phyloP scores from a whole-genome alignment of 2,888 invertebrate species.

The Melinopterus prodromus region DNA sequence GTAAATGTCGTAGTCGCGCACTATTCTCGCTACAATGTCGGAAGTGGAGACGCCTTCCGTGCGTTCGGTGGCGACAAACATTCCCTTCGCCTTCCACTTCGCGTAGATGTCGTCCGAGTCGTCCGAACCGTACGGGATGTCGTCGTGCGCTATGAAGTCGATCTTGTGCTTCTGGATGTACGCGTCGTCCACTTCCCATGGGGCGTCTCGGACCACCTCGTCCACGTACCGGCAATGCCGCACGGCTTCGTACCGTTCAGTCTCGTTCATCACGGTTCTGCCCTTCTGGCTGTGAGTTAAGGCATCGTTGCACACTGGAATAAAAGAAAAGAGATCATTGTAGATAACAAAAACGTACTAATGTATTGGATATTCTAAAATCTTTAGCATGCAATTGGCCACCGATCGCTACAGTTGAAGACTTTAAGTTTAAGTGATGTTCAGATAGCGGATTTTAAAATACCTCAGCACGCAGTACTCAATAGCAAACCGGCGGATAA shows the following conservation, averaged over 20 bases:
- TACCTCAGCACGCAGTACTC: no score
- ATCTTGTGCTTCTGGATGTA: constrained; percentile 94
- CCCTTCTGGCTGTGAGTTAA: constrained; percentile 94
- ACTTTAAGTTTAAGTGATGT: no score
- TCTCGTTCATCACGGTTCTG: constrained; percentile 94
- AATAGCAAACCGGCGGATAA: no score
- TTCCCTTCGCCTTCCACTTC: constrained; percentile 87
- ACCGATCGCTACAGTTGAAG: no score
- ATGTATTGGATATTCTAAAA: background rate
- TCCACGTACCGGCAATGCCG: constrained; percentile 99
- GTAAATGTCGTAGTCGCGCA: constrained; percentile 98
- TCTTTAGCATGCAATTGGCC: no score
- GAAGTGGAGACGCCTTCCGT: constrained; percentile 96
- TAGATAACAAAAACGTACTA: background rate
- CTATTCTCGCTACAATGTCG: constrained; percentile 97
- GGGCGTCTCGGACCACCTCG: constrained; percentile 92
- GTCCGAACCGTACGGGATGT: constrained; percentile 93
- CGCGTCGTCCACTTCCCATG: constrained; percentile 93
- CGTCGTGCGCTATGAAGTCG: constrained; percentile 99
- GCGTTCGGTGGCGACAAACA: constrained; percentile 97
- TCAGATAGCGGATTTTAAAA: no score
- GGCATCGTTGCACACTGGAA: constrained; percentile 87
- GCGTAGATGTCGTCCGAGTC: constrained; percentile 89
- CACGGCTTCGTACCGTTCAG: constrained; percentile 96
- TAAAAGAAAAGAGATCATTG: constrained; percentile 14